A percentile compares a stretch with the other conserved stretches of the same genome.
Evolutionary conservation across 2,888 invertebrate species (phyloP).

Genomic region (Drosophila bunnanda): DNA sequence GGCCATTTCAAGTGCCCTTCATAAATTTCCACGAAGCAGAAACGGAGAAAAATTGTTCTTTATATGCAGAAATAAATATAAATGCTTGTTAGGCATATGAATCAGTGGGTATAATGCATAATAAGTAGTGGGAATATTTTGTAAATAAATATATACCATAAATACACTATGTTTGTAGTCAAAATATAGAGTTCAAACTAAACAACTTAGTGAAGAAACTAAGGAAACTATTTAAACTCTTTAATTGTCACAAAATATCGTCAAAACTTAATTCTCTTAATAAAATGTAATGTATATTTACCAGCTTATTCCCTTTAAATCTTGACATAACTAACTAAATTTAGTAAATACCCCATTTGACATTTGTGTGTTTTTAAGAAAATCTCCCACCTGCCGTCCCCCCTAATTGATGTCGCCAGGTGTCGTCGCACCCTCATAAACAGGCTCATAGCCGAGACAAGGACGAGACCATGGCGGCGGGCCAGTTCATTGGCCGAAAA

Average conservation of each 20-base stretch:
- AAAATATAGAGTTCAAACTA: background rate
- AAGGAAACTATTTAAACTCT: background rate
- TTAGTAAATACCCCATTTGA: conserved; percentile 2
- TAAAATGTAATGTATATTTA: too few species aligned
- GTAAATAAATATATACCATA: background rate
- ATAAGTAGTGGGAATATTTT: background rate
- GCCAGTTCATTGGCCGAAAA: conserved; percentile 54
- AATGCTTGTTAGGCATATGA: conserved; percentile 58
- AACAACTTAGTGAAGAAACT: rapidly evolving
- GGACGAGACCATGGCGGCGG: background rate
- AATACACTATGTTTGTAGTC: background rate
- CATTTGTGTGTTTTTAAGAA: conserved; percentile 37
- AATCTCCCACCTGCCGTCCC: background rate
- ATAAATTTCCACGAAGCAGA: conserved; percentile 63
- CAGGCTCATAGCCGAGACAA: conserved; percentile 5
- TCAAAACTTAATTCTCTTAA: too few species aligned
- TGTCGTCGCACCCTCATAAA: conserved; percentile 42
- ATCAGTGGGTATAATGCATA: conserved; percentile 10
- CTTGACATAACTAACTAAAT: background rate
- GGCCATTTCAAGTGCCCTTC: conserved; percentile 59
- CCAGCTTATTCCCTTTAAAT: background rate
- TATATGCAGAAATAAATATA: conserved; percentile 54
- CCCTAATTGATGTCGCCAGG: conserved; percentile 46
- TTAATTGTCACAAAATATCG: too few species aligned
- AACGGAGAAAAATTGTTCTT: conserved; percentile 40